phyloP scores from a whole-genome alignment of 2,113 vertebrate genomes.

The Acanthochromis polyacanthus region DNA sequence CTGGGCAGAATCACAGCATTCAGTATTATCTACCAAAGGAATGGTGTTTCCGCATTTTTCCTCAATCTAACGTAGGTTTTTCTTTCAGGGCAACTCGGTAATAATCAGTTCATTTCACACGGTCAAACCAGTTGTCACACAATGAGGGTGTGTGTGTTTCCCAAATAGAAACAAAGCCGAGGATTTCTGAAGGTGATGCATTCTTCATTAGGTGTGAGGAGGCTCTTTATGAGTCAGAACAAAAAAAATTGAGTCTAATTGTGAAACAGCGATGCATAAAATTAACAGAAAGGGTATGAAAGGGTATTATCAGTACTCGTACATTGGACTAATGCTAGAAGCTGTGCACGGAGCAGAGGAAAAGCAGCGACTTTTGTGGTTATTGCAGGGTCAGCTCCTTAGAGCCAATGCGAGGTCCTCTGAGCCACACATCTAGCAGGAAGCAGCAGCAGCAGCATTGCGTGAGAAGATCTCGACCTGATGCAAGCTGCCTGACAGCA shows the following conservation, averaged over 20 bases:
- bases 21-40: slow-evolving; percentile 23
- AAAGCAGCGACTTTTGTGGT: slow-evolving; percentile 9
- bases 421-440: slow-evolving; percentile 12
- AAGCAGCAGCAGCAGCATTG: slow-evolving; percentile 16
- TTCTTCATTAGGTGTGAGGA: slow-evolving; percentile 19
- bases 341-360: slow-evolving; percentile 1
- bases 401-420: neutral
- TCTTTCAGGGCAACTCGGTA: neutral
- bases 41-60: slow-evolving; percentile 5
- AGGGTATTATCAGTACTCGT: neutral
- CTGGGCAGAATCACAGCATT: too few species aligned
- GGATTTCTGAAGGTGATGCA: slow-evolving; percentile 20
- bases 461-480: slow-evolving; percentile 37
- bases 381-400: neutral
- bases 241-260: neutral
- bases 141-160: slow-evolving; percentile 22
- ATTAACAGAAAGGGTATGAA: neutral
- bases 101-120: neutral
- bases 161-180: slow-evolving; percentile 22
- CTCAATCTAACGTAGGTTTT: neutral
- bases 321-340: neutral
- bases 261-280: neutral
- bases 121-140: slow-evolving; percentile 18
- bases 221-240: slow-evolving; percentile 11
- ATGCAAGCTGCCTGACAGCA: slow-evolving; percentile 20